Base-by-base conservation (phyloP, 2,113 vertebrate genomes). In the Gavia stellata region DNA sequence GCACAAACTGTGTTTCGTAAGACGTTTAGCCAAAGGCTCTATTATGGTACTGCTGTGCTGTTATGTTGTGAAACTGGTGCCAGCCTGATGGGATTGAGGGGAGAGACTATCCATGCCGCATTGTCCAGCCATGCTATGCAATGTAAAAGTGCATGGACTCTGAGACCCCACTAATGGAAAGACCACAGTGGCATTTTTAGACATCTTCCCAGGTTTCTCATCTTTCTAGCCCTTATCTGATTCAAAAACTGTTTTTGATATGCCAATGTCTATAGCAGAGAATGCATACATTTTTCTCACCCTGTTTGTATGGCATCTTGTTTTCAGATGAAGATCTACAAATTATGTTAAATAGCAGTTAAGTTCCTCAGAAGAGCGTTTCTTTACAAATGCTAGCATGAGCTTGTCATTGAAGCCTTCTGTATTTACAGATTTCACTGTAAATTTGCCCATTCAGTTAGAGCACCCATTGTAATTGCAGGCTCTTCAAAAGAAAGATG, bases 21-120 rank as follows among this genome's bases (percentile, higher is more conserved):
- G 38, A 6, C 19, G 10, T 50, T 49, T 71, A 63, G 10, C 23
- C 18, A 40, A 24, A 25, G 11, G 31, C 14, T 56, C 12, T 67
- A 10, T 16, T 62, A 14, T 12, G 11, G 21, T 12, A 15, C 4
- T 56, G 31, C 31, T 34, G 10, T 67, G 36, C 26, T 68, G 36
- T 21, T 34, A 17, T 3, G 34, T 40, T 26, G 14, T 38, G 40
- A 40, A 59, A 18, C 24, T 71, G 20, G 4, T 74, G 49, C 14
- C 58, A n/a, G 28, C 26, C 36, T 72, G 36, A 12, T 26, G 26
- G 17, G 5, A 58, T 14, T 55, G 34, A 53, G 8, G 8, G 25
- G 4, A n/a, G 11, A 33, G 6, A 5, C 6, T 65, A 19, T 9
- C 13, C 7, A 0, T 73, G 50, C 10, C 18, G 20, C 9, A 0